phyloP scores from a whole-genome alignment of 2,113 vertebrate species.

The Eolophus roseicapilla region DNA sequence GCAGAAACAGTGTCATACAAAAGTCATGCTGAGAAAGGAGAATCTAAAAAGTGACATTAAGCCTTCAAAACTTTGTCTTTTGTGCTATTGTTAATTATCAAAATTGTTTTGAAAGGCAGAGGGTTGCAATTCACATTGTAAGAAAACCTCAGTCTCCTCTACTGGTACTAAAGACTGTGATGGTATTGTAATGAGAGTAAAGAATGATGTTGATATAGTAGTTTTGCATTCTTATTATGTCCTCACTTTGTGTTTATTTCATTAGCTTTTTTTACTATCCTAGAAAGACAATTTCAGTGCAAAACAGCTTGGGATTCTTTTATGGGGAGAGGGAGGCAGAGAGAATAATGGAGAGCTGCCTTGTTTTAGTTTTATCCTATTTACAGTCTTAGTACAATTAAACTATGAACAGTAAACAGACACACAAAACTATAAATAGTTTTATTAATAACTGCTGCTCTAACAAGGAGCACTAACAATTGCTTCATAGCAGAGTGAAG shows the following conservation, averaged over 20 bases:
- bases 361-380: not conserved
- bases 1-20: not conserved
- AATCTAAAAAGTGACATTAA: not conserved
- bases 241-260: not conserved
- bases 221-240: not conserved
- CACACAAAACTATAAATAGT: not conserved
- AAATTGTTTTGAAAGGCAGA: not conserved
- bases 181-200: not conserved
- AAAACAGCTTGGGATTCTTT: not conserved
- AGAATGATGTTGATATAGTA: not conserved
- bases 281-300: not conserved
- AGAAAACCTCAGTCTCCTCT: not conserved
- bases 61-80: not conserved
- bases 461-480: not conserved
- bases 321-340: not conserved
- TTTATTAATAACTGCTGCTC: not conserved
- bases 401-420: not conserved
- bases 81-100: not conserved
- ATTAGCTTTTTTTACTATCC: not conserved
- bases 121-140: not conserved
- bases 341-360: not conserved
- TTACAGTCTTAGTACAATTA: not conserved
- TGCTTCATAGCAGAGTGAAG: not conserved
- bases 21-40: not conserved
- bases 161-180: not conserved